A percentile compares a stretch with the other conserved stretches of the same genome.
These are phyloP conservation scores for Arnoldichthys spilopterus DNA, from an alignment of 2,797 vertebrate genomes.

Conservation along the genomic window DNA sequence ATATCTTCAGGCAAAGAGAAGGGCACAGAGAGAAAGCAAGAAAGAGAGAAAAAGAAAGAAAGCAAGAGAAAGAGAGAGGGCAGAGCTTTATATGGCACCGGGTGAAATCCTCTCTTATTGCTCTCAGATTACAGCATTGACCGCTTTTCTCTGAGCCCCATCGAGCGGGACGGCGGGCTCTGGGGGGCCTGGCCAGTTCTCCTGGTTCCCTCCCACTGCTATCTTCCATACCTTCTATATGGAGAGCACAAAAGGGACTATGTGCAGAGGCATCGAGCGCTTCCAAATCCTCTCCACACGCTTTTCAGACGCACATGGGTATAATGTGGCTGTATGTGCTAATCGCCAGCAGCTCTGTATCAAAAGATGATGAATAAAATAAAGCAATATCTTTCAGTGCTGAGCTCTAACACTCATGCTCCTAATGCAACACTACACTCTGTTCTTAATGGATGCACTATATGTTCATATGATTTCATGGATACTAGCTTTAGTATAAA, in stretches of 20 bases:
- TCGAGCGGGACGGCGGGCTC: conserved; percentile 53
- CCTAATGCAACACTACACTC: neutral
- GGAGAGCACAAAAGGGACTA: conserved; percentile 17
- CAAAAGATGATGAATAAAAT: conserved; percentile 1
- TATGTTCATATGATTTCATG: neutral
- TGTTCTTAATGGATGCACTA: neutral
- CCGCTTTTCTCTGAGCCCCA: conserved; percentile 63
- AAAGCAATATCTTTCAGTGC: neutral
- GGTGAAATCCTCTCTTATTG: conserved; percentile 70
- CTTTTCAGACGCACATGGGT: conserved; percentile 21
- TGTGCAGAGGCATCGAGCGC: conserved; percentile 26
- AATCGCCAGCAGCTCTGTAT: conserved; percentile 18
- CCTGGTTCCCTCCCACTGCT: conserved; percentile 16
- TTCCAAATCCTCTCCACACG: conserved; percentile 42
- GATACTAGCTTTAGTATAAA: neutral
- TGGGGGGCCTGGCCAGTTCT: conserved; percentile 32
- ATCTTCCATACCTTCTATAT: conserved; percentile 38
- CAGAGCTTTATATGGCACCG: conserved; percentile 51
- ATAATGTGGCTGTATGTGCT: conserved; percentile 19
- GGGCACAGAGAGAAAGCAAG: conserved; percentile 51
- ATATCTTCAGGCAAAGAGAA: conserved; percentile 61
- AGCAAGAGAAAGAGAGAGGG: conserved; percentile 51
- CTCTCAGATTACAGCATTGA: conserved; percentile 71
- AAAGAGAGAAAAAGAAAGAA: conserved; percentile 52
- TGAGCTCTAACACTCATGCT: neutral